Evolutionary conservation across 2,797 vertebrate species (phyloP), one percentile per base, ranked within the genome.

Genomic region (Enteromius argenteus): DNA sequence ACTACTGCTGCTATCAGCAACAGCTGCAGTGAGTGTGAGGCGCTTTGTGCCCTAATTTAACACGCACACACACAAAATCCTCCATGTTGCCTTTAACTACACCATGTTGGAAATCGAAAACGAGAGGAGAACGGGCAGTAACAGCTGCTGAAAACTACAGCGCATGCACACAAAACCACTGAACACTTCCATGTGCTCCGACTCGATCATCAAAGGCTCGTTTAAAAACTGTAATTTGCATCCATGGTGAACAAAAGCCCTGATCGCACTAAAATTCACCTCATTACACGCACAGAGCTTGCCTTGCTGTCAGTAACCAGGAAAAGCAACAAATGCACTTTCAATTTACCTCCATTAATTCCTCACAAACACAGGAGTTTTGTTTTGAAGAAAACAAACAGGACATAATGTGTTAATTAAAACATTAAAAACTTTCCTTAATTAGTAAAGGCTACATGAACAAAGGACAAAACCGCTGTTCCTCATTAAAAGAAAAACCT

Each of bases 171-270:
- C 64, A 62, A 64, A 77, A 88, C 87, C 62, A 51, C 88, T 88
- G 87, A 94, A 88, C 87, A 91, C 92, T 94, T 92, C 91, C 93
- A 94, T 93, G 88, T 94, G 94, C 89, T 64, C 79, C 73, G 90
- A 87, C 81, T 87, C 89, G 67, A 79, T 85, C 91, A 93, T 94
- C 92, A 95, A 94, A 94, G 91, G 82, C 89, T 84, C 90, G 86
- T 92, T 92, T 91, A 91, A 90, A 84, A 91, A 88, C 81, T 76
- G 60, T 49, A 85, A 91, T 94, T 94, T 94, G 91, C 92, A 92
- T 93, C 91, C 77, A 83, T 64, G 77, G 75, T 86, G 83, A 92
- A 92, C 90, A 93, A 89, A 88, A 83, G 88, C 89, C 80, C 88
- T 89, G 87, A 53, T 60, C 81, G 88, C 87, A 87, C 84, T 90